phyloP scores from a whole-genome alignment of 2,797 vertebrate species.

The Neomorphus geoffroyi region DNA sequence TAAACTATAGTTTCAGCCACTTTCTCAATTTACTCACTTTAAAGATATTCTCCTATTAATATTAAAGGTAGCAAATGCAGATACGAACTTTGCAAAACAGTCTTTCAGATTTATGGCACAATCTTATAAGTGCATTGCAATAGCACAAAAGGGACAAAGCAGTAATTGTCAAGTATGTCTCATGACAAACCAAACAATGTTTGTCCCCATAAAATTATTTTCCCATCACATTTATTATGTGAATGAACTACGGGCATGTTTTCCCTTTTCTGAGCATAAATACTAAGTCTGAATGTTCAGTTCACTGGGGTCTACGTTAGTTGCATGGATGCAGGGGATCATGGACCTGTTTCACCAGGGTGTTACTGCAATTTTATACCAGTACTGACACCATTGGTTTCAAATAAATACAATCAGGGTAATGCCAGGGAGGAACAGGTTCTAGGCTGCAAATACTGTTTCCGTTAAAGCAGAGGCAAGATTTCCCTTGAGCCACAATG shows the following conservation, averaged over 20 bases:
- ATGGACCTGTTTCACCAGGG: neutral
- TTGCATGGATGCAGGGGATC: neutral
- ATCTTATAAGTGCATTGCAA: slow-evolving; percentile 69
- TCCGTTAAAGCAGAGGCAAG: neutral
- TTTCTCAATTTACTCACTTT: slow-evolving; percentile 86
- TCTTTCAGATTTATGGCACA: slow-evolving; percentile 77
- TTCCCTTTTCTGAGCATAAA: slow-evolving; percentile 72
- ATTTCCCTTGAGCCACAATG: slow-evolving; percentile 1
- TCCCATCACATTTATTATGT: slow-evolving; percentile 70
- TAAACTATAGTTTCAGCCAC: slow-evolving; percentile 89
- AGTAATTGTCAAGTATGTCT: slow-evolving; percentile 73
- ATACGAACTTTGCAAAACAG: slow-evolving; percentile 81
- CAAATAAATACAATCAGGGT: neutral
- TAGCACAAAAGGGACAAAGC: slow-evolving; percentile 73
- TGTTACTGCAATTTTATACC: slow-evolving; percentile 5
- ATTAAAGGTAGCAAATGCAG: slow-evolving; percentile 82
- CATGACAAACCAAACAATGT: slow-evolving; percentile 76
- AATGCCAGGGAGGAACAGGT: neutral
- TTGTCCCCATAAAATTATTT: slow-evolving; percentile 73
- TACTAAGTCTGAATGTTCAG: slow-evolving; percentile 66
- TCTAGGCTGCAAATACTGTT: neutral
- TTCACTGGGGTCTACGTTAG: slow-evolving; percentile 56
- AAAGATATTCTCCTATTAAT: slow-evolving; percentile 85
- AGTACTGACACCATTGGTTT: neutral
- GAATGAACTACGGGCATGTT: slow-evolving; percentile 69